A percentile compares a stretch with the other conserved stretches of the same genome.
Evolutionary conservation across 2,113 vertebrate species (phyloP).

Genomic region (Alligator sinensis): DNA sequence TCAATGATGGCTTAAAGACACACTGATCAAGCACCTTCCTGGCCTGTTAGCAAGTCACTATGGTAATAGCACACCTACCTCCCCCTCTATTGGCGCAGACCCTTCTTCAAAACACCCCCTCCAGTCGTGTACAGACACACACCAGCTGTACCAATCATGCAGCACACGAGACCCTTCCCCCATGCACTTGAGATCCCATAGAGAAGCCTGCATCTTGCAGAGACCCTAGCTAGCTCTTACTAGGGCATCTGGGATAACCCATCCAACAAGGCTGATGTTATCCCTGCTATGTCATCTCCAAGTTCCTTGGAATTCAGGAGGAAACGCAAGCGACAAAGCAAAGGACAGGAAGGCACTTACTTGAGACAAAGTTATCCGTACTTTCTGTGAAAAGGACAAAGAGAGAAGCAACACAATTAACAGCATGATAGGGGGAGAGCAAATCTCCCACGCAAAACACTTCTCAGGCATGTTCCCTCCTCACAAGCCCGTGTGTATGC

Average conservation of each 20-base stretch:
- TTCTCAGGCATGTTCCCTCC: not conserved
- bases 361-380: conserved; percentile 83
- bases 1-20: not conserved
- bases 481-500: not conserved
- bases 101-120: not conserved
- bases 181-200: fast-evolving
- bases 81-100: not conserved
- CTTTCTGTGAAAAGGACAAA: conserved; percentile 80
- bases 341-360: conserved; percentile 77
- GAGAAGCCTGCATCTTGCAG: not conserved
- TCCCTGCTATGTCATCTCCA: not conserved
- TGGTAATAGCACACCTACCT: not conserved
- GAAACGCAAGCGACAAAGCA: not conserved
- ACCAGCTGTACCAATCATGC: not conserved
- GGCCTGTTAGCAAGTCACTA: not conserved
- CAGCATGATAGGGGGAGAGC: not conserved
- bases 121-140: not conserved
- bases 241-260: not conserved
- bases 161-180: not conserved
- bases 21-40: not conserved
- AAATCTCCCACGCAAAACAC: not conserved
- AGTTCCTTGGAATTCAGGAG: fast-evolving
- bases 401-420: conserved; percentile 59
- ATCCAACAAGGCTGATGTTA: not conserved
- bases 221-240: not conserved